These are phyloP conservation scores for Apotomis betuletana DNA, from an alignment of 2,888 invertebrate species.

Conservation along the genomic window DNA sequence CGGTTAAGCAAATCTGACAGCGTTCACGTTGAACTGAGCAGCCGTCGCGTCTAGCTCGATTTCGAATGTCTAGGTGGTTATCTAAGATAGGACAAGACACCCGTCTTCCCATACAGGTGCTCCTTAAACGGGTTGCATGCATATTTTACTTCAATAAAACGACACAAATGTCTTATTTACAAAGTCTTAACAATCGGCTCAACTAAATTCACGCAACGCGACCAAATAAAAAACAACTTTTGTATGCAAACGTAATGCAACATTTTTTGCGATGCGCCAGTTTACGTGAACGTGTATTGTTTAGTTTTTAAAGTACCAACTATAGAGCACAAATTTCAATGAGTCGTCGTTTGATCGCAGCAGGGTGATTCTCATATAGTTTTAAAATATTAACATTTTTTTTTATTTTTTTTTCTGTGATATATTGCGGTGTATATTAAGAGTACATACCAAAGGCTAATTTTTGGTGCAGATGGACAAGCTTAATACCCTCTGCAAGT, in stretches of 20 bases:
- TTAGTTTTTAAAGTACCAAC: slow-evolving; percentile 16
- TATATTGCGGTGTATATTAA: too few species aligned
- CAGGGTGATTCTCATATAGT: too few species aligned
- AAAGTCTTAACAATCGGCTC: slow-evolving; percentile 43
- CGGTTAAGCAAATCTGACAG: slow-evolving; percentile 17
- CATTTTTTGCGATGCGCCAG: background rate
- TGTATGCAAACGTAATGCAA: slow-evolving; percentile 45
- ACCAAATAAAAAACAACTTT: slow-evolving; percentile 31
- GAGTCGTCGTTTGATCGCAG: slow-evolving; percentile 32
- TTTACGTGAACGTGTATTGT: background rate
- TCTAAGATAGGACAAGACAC: slow-evolving; percentile 3
- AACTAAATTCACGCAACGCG: slow-evolving; percentile 38
- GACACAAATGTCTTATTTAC: slow-evolving; percentile 31
- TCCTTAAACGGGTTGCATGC: background rate
- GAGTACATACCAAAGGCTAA: too few species aligned
- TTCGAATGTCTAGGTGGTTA: slow-evolving; percentile 11
- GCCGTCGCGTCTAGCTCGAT: background rate
- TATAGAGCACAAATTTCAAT: slow-evolving; percentile 25
- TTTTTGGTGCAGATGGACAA: too few species aligned
- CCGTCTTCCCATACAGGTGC: slow-evolving; percentile 9
- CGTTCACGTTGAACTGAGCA: background rate
- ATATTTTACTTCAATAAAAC: slow-evolving; percentile 21
- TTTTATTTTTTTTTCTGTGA: too few species aligned
- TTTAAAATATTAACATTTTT: too few species aligned
- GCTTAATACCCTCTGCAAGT: too few species aligned